A percentile compares a stretch with the other conserved stretches of the same genome.
Conservation (phyloP, 2,113 vertebrate genomes). For the Motacilla tschutschensis region DNA sequence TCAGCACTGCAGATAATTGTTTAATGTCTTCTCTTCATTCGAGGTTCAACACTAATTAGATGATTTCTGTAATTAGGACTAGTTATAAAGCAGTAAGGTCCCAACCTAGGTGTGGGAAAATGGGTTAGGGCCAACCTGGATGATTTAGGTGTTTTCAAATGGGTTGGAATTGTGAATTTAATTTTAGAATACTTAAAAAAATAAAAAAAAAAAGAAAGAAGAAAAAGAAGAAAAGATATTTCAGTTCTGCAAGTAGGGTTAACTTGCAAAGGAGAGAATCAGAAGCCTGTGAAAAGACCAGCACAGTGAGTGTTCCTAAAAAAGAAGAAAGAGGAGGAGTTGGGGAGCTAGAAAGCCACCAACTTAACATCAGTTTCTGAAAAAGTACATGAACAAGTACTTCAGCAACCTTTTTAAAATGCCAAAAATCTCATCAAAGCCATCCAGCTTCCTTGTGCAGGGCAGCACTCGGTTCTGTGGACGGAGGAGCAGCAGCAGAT, state of each 20-base stretch:
- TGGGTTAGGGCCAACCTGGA: conserved; percentile 1
- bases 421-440: neutral
- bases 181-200: neutral
- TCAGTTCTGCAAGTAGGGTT: neutral
- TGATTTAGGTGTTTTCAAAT: neutral
- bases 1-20: neutral
- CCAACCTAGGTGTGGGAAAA: conserved; percentile 4
- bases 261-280: conserved; percentile 5
- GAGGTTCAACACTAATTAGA: conserved; percentile 24
- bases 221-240: neutral
- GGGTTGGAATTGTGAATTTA: neutral
- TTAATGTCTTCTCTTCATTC: neutral
- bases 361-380: neutral
- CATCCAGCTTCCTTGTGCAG: neutral
- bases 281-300: neutral
- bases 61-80: conserved; percentile 48
- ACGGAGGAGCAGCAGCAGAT: neutral
- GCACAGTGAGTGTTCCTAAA: neutral
- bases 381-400: neutral
- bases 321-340: neutral
- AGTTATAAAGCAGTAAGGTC: neutral
- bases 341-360: neutral
- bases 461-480: neutral
- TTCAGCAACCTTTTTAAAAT: neutral
- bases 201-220: neutral